Conservation (phyloP, 92 coral and sea anemone genomes). For the Phenganax stokvisi region DNA sequence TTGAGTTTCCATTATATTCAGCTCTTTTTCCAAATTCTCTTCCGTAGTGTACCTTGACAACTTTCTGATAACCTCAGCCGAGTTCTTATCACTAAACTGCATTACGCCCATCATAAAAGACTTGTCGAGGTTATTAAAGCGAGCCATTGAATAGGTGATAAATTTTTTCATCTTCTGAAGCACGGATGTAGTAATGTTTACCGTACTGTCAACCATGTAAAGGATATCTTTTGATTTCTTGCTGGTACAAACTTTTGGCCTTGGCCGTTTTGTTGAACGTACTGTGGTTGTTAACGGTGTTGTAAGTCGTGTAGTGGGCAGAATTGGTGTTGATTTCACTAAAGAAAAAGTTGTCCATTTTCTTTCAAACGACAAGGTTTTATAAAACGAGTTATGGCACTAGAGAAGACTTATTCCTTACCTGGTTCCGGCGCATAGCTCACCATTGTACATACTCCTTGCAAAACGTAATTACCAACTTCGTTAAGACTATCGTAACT, state of each 20-base stretch:
- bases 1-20: neutral
- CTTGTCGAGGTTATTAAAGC: neutral
- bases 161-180: neutral
- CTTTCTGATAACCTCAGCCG: neutral
- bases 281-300: conserved; percentile 11
- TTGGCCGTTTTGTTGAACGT: conserved; percentile 11
- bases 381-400: too few species aligned
- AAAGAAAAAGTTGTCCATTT: neutral
- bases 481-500: neutral
- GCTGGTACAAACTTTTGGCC: neutral
- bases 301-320: neutral
- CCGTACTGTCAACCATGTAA: conserved; percentile 21
- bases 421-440: neutral
- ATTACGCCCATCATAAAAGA: conserved; percentile 15
- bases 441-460: conserved; percentile 12
- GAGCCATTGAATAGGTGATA: neutral
- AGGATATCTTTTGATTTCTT: conserved; percentile 28
- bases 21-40: neutral
- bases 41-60: neutral
- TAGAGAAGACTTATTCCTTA: neutral
- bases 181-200: neutral
- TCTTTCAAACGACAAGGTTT: too few species aligned
- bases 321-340: neutral
- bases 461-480: conserved; percentile 12
- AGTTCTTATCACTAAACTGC: conserved; percentile 18